A percentile compares a stretch with the other conserved stretches of the same genome.
Conservation (phyloP, 2,797 vertebrate genomes). For the Allobates femoralis region DNA sequence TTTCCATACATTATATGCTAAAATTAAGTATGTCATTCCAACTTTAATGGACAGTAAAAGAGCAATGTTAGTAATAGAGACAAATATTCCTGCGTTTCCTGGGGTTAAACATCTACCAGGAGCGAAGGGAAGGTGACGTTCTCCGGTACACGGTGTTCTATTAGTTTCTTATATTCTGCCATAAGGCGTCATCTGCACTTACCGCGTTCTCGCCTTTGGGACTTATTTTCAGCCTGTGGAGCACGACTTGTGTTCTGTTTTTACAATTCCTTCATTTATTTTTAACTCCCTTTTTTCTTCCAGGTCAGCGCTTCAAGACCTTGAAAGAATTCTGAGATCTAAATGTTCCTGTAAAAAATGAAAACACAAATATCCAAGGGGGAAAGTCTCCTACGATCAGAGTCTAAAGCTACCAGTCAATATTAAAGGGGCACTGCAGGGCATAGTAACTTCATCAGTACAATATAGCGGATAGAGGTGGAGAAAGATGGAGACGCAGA, state of each 20-base stretch:
- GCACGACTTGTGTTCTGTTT: conserved; percentile 23
- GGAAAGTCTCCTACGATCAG: background rate
- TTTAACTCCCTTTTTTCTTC: conserved; percentile 11
- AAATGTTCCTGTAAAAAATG: conserved; percentile 5
- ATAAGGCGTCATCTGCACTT: conserved; percentile 3
- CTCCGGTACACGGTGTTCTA: conserved; percentile 35
- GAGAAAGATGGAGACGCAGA: too few species aligned
- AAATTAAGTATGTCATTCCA: too few species aligned
- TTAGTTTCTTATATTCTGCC: conserved; percentile 4
- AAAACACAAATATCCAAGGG: background rate
- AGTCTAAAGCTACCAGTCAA: background rate
- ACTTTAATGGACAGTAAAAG: too few species aligned
- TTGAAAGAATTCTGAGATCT: conserved; percentile 18
- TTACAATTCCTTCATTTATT: conserved; percentile 42
- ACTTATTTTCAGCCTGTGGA: conserved; percentile 35
- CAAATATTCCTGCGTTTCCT: conserved; percentile 39
- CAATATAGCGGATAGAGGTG: too few species aligned
- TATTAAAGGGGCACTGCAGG: background rate
- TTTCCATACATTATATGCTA: too few species aligned
- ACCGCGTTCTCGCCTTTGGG: conserved; percentile 13
- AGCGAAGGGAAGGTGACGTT: background rate
- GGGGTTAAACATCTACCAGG: conserved; percentile 36
- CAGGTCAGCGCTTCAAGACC: conserved; percentile 40
- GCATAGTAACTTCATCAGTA: too few species aligned
- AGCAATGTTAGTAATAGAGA: background rate